Conservation (phyloP, 2,797 vertebrate genomes). For the Rhabdomys pumilio region DNA sequence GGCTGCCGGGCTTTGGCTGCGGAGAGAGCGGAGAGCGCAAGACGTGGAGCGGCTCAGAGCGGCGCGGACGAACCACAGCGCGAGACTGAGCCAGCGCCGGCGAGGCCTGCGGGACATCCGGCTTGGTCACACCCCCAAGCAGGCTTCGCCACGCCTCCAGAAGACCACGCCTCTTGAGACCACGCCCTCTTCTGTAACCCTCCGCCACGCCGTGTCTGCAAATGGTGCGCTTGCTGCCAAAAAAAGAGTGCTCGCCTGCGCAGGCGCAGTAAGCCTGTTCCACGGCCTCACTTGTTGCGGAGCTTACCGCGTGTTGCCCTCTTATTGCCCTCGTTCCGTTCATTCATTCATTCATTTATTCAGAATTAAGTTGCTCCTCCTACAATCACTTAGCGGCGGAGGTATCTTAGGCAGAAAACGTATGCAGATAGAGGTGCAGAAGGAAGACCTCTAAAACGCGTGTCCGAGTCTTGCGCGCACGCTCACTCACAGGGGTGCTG, state of each 20-base stretch:
- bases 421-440: not conserved
- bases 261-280: not conserved
- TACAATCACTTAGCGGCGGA: not conserved
- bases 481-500: not conserved
- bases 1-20: not conserved
- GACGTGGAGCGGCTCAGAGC: not conserved
- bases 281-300: not conserved
- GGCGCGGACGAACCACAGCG: not conserved
- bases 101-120: not conserved
- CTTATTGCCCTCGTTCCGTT: not conserved
- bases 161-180: not conserved
- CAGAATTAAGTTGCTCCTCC: not conserved
- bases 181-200: constrained; percentile 1
- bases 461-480: not conserved
- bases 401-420: not conserved
- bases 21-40: not conserved
- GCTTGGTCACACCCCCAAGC: not conserved
- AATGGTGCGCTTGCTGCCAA: constrained; percentile 77
- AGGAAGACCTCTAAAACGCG: not conserved
- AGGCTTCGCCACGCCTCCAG: not conserved
- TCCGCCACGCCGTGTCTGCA: constrained; percentile 65
- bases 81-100: not conserved
- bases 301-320: not conserved
- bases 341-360: not conserved
- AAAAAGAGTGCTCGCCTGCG: not conserved